Conservation (phyloP, 92 coral and sea anemone genomes). For the Heteractis magnifica region DNA sequence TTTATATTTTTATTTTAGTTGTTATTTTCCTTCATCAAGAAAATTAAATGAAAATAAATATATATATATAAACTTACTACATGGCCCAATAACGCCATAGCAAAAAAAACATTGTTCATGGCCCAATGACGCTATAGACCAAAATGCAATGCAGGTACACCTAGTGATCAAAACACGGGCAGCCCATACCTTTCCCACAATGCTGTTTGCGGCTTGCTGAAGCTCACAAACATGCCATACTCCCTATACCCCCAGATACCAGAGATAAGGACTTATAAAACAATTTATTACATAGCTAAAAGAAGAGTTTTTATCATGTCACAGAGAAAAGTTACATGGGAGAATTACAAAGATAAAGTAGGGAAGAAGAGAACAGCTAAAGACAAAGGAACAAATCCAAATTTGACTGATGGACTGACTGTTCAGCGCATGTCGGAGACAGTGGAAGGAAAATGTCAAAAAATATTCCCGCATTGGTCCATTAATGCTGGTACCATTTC, state of each 20-base stretch:
- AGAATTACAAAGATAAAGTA: conserved; percentile 38
- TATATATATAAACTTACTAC: too few relatives aligned
- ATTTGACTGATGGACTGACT: conserved; percentile 39
- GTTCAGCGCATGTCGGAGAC: conserved; percentile 59
- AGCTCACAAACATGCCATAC: background rate
- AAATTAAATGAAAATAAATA: too few relatives aligned
- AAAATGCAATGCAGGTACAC: conserved; percentile 28
- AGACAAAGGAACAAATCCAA: conserved; percentile 29
- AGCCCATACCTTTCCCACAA: conserved; percentile 17
- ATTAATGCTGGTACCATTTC: conserved; percentile 45
- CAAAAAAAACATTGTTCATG: conserved; percentile 15
- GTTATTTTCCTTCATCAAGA: too few relatives aligned
- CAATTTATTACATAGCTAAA: background rate
- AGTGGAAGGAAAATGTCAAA: conserved; percentile 66
- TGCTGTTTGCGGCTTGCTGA: conserved; percentile 17
- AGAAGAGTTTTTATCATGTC: conserved; percentile 2
- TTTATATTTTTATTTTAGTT: too few relatives aligned
- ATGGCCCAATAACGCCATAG: conserved; percentile 35
- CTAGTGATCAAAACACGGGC: conserved; percentile 18
- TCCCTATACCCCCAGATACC: background rate
- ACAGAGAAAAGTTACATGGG: conserved; percentile 34
- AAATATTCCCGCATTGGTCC: conserved; percentile 65
- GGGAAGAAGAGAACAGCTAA: conserved; percentile 49
- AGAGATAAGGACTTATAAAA: conserved; percentile 3
- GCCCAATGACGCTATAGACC: conserved; percentile 47